Evolutionary conservation across 2,797 vertebrate genomes (phyloP).

Genomic region (Todus mexicanus): DNA sequence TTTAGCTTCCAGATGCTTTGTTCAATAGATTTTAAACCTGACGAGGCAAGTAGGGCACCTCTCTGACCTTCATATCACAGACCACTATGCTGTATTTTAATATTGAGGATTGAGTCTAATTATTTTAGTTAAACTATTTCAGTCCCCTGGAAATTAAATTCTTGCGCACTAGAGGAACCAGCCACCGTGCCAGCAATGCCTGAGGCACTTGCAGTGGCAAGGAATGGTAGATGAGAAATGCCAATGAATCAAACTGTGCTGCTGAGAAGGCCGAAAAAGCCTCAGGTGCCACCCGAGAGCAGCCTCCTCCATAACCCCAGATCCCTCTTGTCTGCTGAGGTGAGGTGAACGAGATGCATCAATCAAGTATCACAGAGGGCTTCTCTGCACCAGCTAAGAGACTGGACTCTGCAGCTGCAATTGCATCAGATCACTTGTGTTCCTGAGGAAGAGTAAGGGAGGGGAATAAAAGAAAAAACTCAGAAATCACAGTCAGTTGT

Average conservation of each 20-base stretch:
- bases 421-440: not conserved
- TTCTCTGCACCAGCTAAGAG: not conserved
- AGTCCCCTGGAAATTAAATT: slow-evolving; percentile 13
- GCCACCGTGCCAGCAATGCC: not conserved
- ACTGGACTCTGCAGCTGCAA: not conserved
- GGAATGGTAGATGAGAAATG: not conserved
- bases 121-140: not conserved
- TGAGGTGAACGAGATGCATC: not conserved
- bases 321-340: not conserved
- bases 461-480: not conserved
- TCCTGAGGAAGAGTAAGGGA: not conserved
- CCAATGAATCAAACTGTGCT: not conserved
- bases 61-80: not conserved
- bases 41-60: not conserved
- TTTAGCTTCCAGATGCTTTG: not conserved
- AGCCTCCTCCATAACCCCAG: not conserved
- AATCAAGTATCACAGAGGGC: not conserved
- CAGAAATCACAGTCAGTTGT: not conserved
- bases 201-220: not conserved
- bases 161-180: not conserved
- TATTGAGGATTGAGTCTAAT: not conserved
- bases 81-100: not conserved
- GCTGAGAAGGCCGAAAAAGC: not conserved
- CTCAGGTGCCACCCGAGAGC: not conserved
- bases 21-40: not conserved